Conservation (phyloP, 2,797 vertebrate species). For the Sebastes elongatus region DNA sequence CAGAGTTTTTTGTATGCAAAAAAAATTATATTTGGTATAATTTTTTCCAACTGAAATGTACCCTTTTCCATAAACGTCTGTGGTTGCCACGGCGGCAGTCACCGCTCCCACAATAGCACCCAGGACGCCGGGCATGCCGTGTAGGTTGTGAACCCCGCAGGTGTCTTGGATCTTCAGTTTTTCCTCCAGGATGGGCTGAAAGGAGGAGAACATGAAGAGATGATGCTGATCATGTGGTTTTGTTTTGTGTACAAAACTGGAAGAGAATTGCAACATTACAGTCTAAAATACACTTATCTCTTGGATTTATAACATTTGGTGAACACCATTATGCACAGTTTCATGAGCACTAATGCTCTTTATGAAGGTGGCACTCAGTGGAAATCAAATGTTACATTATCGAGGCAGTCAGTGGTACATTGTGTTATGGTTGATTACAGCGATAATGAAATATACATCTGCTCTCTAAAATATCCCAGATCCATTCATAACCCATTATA, state of each 20-base stretch:
- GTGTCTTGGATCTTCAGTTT: conserved; percentile 91
- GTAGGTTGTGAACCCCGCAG: conserved; percentile 89
- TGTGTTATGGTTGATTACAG: background rate
- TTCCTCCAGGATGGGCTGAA: conserved; percentile 83
- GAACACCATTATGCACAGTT: background rate
- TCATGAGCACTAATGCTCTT: background rate
- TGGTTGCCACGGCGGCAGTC: conserved; percentile 79
- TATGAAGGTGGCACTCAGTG: background rate
- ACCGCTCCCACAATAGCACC: conserved; percentile 87
- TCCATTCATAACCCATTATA: background rate
- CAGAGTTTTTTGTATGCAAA: too few relatives aligned
- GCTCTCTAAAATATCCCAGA: background rate
- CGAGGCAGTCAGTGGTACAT: background rate
- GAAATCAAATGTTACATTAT: background rate
- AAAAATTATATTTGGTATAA: rapidly evolving
- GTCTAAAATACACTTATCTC: background rate
- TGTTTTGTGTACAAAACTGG: too few relatives aligned
- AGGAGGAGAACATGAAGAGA: background rate
- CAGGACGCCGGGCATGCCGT: conserved; percentile 90
- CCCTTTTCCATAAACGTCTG: conserved; percentile 84
- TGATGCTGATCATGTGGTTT: background rate
- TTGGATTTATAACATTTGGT: background rate
- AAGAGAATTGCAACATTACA: background rate
- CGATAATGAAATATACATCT: background rate
- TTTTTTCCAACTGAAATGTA: too few relatives aligned